Evolutionary conservation across 2,797 vertebrate genomes (phyloP).

Genomic region (Naso thynnoides): DNA sequence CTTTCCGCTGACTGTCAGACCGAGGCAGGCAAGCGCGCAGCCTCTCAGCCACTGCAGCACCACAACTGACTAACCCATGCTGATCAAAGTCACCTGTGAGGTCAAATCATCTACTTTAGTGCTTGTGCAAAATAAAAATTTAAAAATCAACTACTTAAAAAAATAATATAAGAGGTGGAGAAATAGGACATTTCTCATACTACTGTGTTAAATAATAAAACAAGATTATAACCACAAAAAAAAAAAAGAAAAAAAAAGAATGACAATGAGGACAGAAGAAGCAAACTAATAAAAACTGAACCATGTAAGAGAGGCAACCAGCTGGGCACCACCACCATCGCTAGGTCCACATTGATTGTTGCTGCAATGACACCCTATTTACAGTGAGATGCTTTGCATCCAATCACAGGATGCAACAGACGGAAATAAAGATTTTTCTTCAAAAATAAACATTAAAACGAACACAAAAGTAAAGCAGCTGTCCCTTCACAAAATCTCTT

Average conservation of each 20-base stretch:
- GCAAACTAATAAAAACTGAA: constrained; percentile 70
- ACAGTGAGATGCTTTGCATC: constrained; percentile 86
- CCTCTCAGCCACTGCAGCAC: constrained; percentile 41
- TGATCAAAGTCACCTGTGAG: constrained; percentile 64
- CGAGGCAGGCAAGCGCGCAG: constrained; percentile 37
- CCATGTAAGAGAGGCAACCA: constrained; percentile 77
- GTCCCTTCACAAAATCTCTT: constrained; percentile 86
- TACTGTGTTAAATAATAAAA: constrained; percentile 77
- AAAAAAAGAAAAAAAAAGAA: constrained; percentile 74
- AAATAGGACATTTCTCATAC: constrained; percentile 61
- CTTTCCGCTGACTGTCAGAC: constrained; percentile 52
- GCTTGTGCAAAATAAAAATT: constrained; percentile 82
- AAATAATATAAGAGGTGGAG: constrained; percentile 55
- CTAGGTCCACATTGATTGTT: constrained; percentile 89
- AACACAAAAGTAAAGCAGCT: constrained; percentile 78
- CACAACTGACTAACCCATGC: constrained; percentile 47
- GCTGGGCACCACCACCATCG: constrained; percentile 82
- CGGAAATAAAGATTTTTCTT: constrained; percentile 77
- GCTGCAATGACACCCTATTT: constrained; percentile 91
- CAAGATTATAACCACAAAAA: constrained; percentile 61
- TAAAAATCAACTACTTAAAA: constrained; percentile 60
- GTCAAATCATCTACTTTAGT: constrained; percentile 75
- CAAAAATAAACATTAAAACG: constrained; percentile 55
- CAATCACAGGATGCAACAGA: constrained; percentile 80
- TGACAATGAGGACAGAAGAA: constrained; percentile 74